A percentile compares a stretch with the other conserved stretches of the same genome.
Evolutionary conservation across 2,797 vertebrate genomes (phyloP).

Genomic region (Anolis apletophallus): DNA sequence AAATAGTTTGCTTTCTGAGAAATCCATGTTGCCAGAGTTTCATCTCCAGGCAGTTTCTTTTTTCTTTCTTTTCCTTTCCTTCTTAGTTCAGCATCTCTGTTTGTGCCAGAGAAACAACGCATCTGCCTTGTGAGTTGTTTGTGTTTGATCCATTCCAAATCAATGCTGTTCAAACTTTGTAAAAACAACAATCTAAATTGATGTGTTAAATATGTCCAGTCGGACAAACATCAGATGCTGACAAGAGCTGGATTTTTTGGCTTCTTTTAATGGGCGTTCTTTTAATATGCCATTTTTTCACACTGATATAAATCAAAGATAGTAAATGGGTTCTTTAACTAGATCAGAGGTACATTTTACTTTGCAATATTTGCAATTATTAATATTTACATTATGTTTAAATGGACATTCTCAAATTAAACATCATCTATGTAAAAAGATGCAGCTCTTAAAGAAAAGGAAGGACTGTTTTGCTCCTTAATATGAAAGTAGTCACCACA

Average conservation of each 20-base stretch:
- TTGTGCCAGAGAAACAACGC: conserved; percentile 71
- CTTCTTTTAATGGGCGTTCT: conserved; percentile 71
- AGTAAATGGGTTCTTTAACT: too few species aligned
- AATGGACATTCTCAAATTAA: conserved; percentile 15
- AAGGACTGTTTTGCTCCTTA: neutral
- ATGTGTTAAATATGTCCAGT: conserved; percentile 80
- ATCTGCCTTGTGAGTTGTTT: conserved; percentile 72
- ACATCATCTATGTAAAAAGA: neutral
- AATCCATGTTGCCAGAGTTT: conserved; percentile 64
- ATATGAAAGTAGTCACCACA: neutral
- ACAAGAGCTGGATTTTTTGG: conserved; percentile 63
- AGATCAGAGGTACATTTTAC: conserved; percentile 40
- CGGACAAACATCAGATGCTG: conserved; percentile 77
- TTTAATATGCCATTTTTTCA: conserved; percentile 61
- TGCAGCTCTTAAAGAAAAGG: neutral
- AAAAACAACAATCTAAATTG: conserved; percentile 74
- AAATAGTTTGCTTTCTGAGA: conserved; percentile 34
- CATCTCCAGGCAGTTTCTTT: conserved; percentile 56
- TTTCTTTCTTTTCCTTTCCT: conserved; percentile 32
- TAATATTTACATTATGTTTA: conserved; percentile 37
- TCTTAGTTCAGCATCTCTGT: conserved; percentile 60
- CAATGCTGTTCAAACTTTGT: conserved; percentile 66
- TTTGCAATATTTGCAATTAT: neutral
- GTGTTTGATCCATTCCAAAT: conserved; percentile 70
- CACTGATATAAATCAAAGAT: conserved; percentile 70